phyloP scores from a whole-genome alignment of 2,888 invertebrate genomes.

The Allacma fusca region DNA sequence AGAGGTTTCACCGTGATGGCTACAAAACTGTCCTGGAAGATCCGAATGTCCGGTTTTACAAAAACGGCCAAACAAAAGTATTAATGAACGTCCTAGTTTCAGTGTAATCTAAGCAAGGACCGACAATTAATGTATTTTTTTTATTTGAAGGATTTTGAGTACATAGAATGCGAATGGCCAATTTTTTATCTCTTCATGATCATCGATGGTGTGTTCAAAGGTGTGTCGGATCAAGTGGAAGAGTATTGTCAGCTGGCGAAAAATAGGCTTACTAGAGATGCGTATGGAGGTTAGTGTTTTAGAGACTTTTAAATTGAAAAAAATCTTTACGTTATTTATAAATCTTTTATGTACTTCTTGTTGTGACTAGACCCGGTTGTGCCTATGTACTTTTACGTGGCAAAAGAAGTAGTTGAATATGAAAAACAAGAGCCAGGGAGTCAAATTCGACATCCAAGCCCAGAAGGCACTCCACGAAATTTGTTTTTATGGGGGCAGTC shows the following conservation, averaged over 20 bases:
- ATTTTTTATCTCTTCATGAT: constrained; percentile 94
- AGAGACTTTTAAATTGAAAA: not conserved
- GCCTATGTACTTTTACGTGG: constrained; percentile 92
- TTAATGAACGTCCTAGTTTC: not conserved
- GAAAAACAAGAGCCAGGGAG: constrained; percentile 78
- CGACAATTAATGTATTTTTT: constrained; percentile 4
- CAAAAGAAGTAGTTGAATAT: constrained; percentile 75
- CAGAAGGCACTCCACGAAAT: constrained; percentile 67
- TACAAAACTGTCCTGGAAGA: constrained; percentile 90
- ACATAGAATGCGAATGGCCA: constrained; percentile 98
- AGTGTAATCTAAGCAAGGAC: not conserved
- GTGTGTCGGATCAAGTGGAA: constrained; percentile 87
- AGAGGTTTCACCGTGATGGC: constrained; percentile 93
- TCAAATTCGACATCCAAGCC: constrained; percentile 72
- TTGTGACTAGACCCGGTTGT: constrained; percentile 81
- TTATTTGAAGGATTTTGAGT: constrained; percentile 94
- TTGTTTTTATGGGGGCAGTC: constrained; percentile 94
- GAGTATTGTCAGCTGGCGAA: constrained; percentile 88
- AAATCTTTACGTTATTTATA: constrained; percentile 10
- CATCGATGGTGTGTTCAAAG: constrained; percentile 91
- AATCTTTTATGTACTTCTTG: not conserved
- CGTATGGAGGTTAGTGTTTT: constrained; percentile 73
- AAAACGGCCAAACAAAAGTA: constrained; percentile 87
- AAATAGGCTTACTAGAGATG: constrained; percentile 80
- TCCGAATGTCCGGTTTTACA: constrained; percentile 78